Evolutionary conservation across 2,888 invertebrate genomes (phyloP).

Genomic region (Nomada fucata): DNA sequence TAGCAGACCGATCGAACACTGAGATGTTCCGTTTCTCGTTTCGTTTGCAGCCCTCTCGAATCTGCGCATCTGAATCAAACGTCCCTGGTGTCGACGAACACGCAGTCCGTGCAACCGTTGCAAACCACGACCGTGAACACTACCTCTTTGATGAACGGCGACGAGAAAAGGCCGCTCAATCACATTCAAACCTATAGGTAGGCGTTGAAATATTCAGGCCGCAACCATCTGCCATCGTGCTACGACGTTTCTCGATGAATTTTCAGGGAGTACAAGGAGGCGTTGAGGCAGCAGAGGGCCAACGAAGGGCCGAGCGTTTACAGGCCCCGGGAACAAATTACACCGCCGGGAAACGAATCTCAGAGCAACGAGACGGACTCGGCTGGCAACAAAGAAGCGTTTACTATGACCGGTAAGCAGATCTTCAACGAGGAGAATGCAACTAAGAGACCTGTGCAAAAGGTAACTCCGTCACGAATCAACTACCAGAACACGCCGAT

Average conservation of each 20-base stretch:
- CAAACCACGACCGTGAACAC: constrained; percentile 70
- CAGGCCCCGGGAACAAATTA: constrained; percentile 87
- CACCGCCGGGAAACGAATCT: constrained; percentile 84
- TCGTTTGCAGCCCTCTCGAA: constrained; percentile 79
- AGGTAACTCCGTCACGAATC: constrained; percentile 92
- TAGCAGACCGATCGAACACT: not conserved
- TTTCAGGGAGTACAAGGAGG: constrained; percentile 94
- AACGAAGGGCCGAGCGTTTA: constrained; percentile 90
- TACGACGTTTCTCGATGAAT: not conserved
- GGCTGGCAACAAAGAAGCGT: constrained; percentile 61
- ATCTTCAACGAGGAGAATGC: constrained; percentile 83
- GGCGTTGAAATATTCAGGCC: constrained; percentile 69
- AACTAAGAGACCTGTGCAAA: constrained; percentile 90
- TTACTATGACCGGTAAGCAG: constrained; percentile 71
- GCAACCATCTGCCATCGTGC: too few relatives aligned
- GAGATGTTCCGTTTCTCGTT: not conserved
- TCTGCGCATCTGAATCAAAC: constrained; percentile 73
- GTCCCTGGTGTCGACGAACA: constrained; percentile 67
- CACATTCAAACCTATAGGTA: constrained; percentile 92
- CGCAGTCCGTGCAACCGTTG: constrained; percentile 74
- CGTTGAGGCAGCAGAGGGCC: constrained; percentile 92
- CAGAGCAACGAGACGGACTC: constrained; percentile 76
- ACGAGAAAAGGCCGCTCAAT: constrained; percentile 88
- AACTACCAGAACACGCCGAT: constrained; percentile 81
- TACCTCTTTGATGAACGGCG: constrained; percentile 85